These are phyloP conservation scores for Monoplex corrugatus DNA, from an alignment of 2,888 invertebrate species.

Conservation along the genomic window DNA sequence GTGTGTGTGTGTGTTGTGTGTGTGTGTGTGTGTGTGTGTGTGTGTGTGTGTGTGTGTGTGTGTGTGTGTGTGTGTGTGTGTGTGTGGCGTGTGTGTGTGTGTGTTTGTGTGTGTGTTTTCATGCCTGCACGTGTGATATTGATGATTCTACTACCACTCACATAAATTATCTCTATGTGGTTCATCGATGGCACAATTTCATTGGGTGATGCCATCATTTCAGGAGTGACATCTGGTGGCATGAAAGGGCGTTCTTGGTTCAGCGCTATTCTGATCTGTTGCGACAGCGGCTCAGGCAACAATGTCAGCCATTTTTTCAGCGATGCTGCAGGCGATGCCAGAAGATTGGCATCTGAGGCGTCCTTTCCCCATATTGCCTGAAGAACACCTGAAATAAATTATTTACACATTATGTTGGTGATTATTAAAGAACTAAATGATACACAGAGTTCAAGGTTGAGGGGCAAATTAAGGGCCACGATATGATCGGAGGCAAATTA, in stretches of 20 bases:
- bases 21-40: too few species aligned
- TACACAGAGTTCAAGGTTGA: too few species aligned
- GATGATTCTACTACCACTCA: slow-evolving; percentile 34
- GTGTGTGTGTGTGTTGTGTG: too few species aligned
- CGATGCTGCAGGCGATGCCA: neutral
- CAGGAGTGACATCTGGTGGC: slow-evolving; percentile 53
- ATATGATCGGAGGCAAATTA: too few species aligned
- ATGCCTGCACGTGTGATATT: too few species aligned
- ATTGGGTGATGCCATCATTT: slow-evolving; percentile 51
- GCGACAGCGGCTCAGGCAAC: slow-evolving; percentile 40
- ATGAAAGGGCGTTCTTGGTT: slow-evolving; percentile 55
- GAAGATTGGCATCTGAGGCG: neutral
- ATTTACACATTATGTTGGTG: too few species aligned
- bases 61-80: too few species aligned
- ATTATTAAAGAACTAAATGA: too few species aligned
- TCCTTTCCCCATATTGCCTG: slow-evolving; percentile 36
- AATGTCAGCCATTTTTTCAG: slow-evolving; percentile 49
- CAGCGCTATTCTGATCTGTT: slow-evolving; percentile 46
- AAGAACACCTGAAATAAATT: slow-evolving; percentile 23
- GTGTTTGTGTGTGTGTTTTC: too few species aligned
- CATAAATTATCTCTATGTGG: slow-evolving; percentile 55
- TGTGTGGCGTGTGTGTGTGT: too few species aligned
- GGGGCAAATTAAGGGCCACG: too few species aligned
- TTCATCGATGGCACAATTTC: slow-evolving; percentile 41
- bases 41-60: too few species aligned